Conservation (phyloP, 2,113 vertebrate genomes). For the Hippopotamus amphibius region DNA sequence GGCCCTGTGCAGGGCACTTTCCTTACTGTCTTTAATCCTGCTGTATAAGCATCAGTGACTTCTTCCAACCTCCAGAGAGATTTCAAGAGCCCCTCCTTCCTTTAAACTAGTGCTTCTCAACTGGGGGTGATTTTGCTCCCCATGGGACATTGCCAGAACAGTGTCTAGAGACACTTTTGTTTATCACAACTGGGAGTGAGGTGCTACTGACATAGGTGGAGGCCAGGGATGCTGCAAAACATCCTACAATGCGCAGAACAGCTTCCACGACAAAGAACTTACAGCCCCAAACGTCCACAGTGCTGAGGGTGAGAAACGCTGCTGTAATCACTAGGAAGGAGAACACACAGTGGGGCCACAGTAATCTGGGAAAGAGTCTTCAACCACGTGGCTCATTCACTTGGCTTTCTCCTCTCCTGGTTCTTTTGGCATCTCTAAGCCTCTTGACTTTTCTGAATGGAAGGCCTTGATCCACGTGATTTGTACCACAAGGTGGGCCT, state of each 20-base stretch:
- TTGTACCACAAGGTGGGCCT: not conserved
- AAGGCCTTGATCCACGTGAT: not conserved
- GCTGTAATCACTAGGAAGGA: not conserved
- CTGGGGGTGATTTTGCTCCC: not conserved
- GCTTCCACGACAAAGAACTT: not conserved
- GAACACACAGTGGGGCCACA: not conserved
- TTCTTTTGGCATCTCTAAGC: not conserved
- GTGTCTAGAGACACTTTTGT: not conserved
- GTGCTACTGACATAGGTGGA: not conserved
- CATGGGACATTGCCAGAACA: not conserved
- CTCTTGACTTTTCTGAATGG: not conserved
- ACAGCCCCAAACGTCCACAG: not conserved
- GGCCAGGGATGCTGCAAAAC: not conserved
- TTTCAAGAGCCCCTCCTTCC: not conserved
- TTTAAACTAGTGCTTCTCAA: not conserved
- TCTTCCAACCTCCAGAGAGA: not conserved
- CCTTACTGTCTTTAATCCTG: not conserved
- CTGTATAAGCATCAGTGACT: not conserved
- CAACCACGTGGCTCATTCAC: not conserved
- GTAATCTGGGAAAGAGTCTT: not conserved
- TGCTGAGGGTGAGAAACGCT: not conserved
- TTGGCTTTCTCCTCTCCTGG: not conserved
- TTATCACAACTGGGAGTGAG: not conserved
- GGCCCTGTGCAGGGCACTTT: not conserved
- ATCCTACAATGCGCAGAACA: not conserved